Percentiles rank a stretch among this genome's conserved stretches.
Conservation (phyloP, 1,140 invertebrate genomes). For the Drosophila sucinea region DNA sequence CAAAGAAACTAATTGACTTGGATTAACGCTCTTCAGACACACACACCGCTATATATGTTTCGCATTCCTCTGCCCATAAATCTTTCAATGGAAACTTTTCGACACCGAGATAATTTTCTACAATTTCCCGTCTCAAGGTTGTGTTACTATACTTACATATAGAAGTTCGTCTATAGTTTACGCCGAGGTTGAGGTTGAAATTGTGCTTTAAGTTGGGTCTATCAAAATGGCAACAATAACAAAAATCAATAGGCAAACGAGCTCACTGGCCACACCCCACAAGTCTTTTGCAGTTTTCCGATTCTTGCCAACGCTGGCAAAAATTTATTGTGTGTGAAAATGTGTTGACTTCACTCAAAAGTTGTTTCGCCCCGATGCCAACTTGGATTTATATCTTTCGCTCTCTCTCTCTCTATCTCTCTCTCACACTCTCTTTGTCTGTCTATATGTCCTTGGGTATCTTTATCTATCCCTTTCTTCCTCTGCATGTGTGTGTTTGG, state of each 20-base stretch:
- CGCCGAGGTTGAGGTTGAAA: slow-evolving; percentile 15
- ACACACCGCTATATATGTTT: slow-evolving; percentile 13
- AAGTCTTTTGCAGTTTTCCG: slow-evolving; percentile 25
- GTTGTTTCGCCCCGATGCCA: slow-evolving; percentile 61
- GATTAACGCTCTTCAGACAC: slow-evolving; percentile 63
- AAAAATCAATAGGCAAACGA: slow-evolving; percentile 70
- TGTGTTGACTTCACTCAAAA: slow-evolving; percentile 80
- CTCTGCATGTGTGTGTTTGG: slow-evolving; percentile 44
- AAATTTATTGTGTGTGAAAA: slow-evolving; percentile 82
- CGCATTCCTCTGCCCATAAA: slow-evolving; percentile 55
- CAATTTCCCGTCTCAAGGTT: slow-evolving; percentile 55
- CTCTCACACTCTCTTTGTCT: background rate
- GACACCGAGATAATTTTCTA: slow-evolving; percentile 39
- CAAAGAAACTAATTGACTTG: slow-evolving; percentile 79
- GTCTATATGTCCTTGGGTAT: slow-evolving; percentile 21
- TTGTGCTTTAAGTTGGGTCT: slow-evolving; percentile 45
- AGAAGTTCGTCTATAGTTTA: background rate
- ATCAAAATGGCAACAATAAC: slow-evolving; percentile 27
- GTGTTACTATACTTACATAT: slow-evolving; percentile 25
- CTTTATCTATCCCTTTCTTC: slow-evolving; percentile 43
- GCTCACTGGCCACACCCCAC: slow-evolving; percentile 55
- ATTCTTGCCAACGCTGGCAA: slow-evolving; percentile 67
- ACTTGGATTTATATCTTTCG: slow-evolving; percentile 72
- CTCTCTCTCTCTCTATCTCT: slow-evolving; percentile 18
- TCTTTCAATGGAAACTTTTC: slow-evolving; percentile 54